Evolutionary conservation across 2,113 vertebrate genomes (phyloP), one percentile per base, ranked within the genome.

Genomic region (Prochilodus magdalenae): DNA sequence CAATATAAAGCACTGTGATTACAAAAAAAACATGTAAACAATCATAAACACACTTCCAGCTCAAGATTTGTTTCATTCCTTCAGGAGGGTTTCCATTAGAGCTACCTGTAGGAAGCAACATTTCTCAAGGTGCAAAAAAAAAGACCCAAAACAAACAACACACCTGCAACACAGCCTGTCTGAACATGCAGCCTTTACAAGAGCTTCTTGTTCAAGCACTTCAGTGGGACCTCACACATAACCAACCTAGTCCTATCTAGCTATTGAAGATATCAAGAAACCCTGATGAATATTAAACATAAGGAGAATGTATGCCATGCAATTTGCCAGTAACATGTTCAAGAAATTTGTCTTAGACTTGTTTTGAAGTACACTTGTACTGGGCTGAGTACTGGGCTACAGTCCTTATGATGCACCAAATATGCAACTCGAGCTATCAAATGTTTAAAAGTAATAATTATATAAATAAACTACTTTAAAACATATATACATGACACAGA

Each of bases 121-220:
- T 14, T 60, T 24, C 11, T 12, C 57, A 24, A 60, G 40, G 40
- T 10, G 40, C 40, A 24, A 60, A 3, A 60, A 12, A 60, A 76
- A 30, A 29, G 24, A 51, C 73, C 44, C 14, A 62, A 75, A 62
- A 60, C 57, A n/a, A 15, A 20, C 73, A 62, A 47, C 57, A 62
- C 73, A 75, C 57, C 73, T 75, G 73, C 36, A 4, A n/a, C 33
- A 44, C 33, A 44, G 33, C 44, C 75, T 77, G 74, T 20, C 62
- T 13, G 24, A 8, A 63, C 74, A 14, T 4, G 57, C 57, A 76
- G 36, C 22, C 13, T 47, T 18, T 62, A n/a, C 40, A 24, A 29
- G 36, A 10, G 2, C 1, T 5, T 27, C 74, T 27, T 13, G 55
- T 60, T 53, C 10, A 5, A 33, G 20, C 20, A 59, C 53, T 24